phyloP scores from a whole-genome alignment of 1,140 invertebrate genomes.

The Anastrepha ludens region DNA sequence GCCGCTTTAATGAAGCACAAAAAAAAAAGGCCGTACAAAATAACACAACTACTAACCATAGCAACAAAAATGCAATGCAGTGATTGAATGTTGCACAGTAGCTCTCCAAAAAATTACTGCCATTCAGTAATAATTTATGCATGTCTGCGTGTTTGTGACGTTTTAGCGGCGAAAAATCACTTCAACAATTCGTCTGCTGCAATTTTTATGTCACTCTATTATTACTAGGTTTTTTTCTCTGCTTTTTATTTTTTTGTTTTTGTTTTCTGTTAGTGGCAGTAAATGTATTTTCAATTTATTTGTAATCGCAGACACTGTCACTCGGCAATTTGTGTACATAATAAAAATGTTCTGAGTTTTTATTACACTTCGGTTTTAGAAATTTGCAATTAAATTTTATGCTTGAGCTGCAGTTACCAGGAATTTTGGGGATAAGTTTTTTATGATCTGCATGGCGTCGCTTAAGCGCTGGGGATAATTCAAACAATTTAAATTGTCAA shows the following conservation, averaged over 20 bases:
- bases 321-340: conserved; percentile 3
- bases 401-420: conserved; percentile 28
- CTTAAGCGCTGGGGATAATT: not conserved
- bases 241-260: not conserved
- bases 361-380: conserved; percentile 38
- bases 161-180: conserved; percentile 44
- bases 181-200: conserved; percentile 26
- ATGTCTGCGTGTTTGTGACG: not conserved
- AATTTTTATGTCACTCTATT: conserved; percentile 42
- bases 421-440: conserved; percentile 37
- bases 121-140: conserved; percentile 13
- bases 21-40: not conserved
- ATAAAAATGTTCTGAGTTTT: conserved; percentile 48
- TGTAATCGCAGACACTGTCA: not conserved
- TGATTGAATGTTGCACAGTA: not conserved
- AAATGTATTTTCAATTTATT: conserved; percentile 12
- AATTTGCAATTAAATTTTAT: conserved; percentile 51
- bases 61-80: not conserved
- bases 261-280: not conserved
- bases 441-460: conserved; percentile 30
- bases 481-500: not conserved
- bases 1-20: not conserved
- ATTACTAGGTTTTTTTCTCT: not conserved
- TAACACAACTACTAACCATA: not conserved
- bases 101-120: not conserved